phyloP scores from a whole-genome alignment of 2,797 vertebrate species.

The Oryzias dopingdopingensis region DNA sequence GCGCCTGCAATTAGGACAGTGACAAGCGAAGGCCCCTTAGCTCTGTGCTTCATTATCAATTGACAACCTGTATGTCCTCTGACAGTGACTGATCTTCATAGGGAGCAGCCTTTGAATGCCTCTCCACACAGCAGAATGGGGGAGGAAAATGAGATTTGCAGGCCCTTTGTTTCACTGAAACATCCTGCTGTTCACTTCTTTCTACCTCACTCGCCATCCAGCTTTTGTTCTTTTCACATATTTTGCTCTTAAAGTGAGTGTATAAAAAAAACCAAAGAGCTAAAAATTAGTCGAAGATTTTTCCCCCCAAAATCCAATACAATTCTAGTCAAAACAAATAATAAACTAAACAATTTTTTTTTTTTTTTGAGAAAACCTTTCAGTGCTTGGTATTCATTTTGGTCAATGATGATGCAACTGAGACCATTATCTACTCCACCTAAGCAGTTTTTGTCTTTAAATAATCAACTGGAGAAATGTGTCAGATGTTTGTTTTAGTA shows the following conservation, averaged over 20 bases:
- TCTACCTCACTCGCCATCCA: constrained; percentile 45
- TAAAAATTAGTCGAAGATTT: no score
- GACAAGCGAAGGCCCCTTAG: constrained; percentile 81
- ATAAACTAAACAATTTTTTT: constrained; percentile 9
- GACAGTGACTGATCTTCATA: constrained; percentile 79
- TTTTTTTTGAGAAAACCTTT: constrained; percentile 2
- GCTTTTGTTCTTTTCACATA: constrained; percentile 28
- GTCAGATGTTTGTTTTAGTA: constrained; percentile 75
- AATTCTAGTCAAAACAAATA: constrained; percentile 13
- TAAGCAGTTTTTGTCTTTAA: constrained; percentile 45
- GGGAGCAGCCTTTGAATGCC: constrained; percentile 61
- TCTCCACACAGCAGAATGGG: constrained; percentile 49
- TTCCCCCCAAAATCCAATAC: not conserved
- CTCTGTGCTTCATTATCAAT: constrained; percentile 81
- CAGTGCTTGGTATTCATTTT: constrained; percentile 16
- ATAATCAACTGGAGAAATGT: constrained; percentile 55
- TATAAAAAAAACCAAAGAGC: constrained; percentile 13
- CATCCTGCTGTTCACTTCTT: constrained; percentile 35
- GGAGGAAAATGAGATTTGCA: constrained; percentile 63
- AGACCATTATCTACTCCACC: constrained; percentile 53
- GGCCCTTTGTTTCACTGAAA: constrained; percentile 66
- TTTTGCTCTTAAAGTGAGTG: constrained; percentile 2
- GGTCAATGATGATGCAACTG: constrained; percentile 11
- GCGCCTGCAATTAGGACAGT: constrained; percentile 89
- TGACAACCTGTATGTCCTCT: constrained; percentile 84